Evolutionary conservation across 92 coral and sea anemone genomes (phyloP), one percentile per base, ranked within the genome.

Genomic region (Plumapathes pennacea): DNA sequence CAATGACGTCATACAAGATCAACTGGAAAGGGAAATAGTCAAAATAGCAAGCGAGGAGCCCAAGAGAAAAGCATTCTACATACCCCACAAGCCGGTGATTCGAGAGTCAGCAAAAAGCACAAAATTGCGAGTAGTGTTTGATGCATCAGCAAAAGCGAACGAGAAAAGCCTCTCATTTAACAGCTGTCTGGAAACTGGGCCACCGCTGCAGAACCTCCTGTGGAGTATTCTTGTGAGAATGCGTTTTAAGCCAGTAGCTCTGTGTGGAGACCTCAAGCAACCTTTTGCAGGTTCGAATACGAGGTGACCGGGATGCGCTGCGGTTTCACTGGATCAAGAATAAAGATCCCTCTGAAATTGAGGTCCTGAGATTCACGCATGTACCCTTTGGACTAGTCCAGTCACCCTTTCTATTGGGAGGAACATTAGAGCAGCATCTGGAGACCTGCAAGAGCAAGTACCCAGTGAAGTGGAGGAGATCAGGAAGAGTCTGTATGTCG

Each of bases 121-220:
- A 2, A 80, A 80, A 37, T 25, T 73, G 65, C 48, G 87, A 13
- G 73, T 80, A 13, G 87, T 66, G 21, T 80, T 64, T 20, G 87
- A 80, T 32, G 72, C 76, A 50, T 80, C 87, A 41, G 60, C 81
- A 2, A 72, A 63, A 40, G 33, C 53, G 20, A 50, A 65, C 34
- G 19, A 13, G 22, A 62, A 64, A 29, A 28, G 14, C 22, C 77
- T 77, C 0, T 80, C 77, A 14, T 38, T 72, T 23, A 72, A 73
- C 47, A 77, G 73, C 61, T 80, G 86, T 15, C 36, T 80, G 32
- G 80, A 71, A 39, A 65, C 57, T 3, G 80, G 86, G 48, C 80
- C 80, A 3, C 53, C 71, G 21, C 60, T 80, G 27, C 86, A 80
- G 22, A 74, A 71, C 3, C 38, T 80, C 32, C 51, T 80, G 31